Evolutionary conservation across 2,797 vertebrate species (phyloP).

Genomic region (Chrysocyon brachyurus): DNA sequence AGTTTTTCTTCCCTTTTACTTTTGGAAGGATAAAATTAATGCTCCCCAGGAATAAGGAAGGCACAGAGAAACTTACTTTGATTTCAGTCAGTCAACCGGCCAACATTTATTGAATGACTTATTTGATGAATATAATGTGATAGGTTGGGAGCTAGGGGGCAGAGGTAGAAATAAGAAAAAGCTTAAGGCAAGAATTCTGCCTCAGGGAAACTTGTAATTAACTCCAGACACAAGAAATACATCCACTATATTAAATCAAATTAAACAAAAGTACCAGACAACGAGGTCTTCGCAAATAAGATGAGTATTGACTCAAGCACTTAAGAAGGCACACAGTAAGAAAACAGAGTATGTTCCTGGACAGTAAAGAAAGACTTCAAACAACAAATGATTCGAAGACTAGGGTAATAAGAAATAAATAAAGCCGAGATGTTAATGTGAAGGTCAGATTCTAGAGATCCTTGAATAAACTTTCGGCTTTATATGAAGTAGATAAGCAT

Average conservation of each 20-base stretch:
- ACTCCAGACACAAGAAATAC: not conserved
- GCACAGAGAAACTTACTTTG: not conserved
- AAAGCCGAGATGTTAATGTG: not conserved
- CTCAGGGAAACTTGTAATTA: not conserved
- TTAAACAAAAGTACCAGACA: not conserved
- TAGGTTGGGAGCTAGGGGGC: not conserved
- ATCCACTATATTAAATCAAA: constrained; percentile 3
- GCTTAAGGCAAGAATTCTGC: not conserved
- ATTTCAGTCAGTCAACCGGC: not conserved
- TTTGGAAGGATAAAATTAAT: constrained; percentile 14
- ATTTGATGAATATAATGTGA: not conserved
- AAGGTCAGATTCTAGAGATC: not conserved
- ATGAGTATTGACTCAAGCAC: not conserved
- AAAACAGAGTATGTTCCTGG: not conserved
- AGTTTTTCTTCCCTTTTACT: constrained; percentile 32
- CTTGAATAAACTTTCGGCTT: not conserved
- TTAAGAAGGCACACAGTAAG: not conserved
- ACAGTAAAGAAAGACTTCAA: not conserved
- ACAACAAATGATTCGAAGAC: not conserved
- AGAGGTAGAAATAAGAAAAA: not conserved
- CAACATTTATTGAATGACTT: not conserved
- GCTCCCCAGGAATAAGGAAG: constrained; percentile 43
- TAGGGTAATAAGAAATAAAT: constrained; percentile 33
- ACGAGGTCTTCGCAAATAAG: constrained; percentile 24
- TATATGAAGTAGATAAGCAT: not conserved